Evolutionary conservation across 2,113 vertebrate genomes (phyloP), one percentile per base, ranked within the genome.

Genomic region (Prolemur simus): DNA sequence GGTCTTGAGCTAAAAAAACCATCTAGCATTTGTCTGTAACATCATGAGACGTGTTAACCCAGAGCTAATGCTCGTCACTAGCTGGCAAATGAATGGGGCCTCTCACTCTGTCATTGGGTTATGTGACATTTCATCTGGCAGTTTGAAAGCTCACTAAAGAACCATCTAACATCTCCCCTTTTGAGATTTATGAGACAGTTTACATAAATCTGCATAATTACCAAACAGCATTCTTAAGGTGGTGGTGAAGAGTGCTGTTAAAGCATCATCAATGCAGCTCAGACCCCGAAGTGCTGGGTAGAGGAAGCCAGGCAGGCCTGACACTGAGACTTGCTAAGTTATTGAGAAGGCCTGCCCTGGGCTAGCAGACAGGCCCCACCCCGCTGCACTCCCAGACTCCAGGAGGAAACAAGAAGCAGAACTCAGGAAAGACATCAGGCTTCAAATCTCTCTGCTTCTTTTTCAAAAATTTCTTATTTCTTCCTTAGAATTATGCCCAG

Each of bases 181-280:
- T 88, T 73, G 6, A 37, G 52, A 90, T 81, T 56, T 82, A 54
- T 45, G 54, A 66, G 18, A 42, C 29, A 37, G 32, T 63, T 88
- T 91, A 52, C 64, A 96, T 54, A 88, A 94, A 76, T 85, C 54
- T 86, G 63, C 23, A 37, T 90, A 82, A 93, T 82, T 87, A 34
- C 58, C 68, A 73, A 47, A 94, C 95, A 45, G 7, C 25, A 58
- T 68, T 58, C n/a, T 94, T 54, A 45, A 60, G 92, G n/a, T 37
- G 13, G 6, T 47, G 39, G 29, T 77, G n/a, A 94, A 82, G 52
- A 95, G 56, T 20, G 87, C 37, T 45, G 73, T 54, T 95, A 95
- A 45, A 58, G 18, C 60, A 86, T 34, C 42, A 91, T 34, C 27
- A 82, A 29, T 45, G 42, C 21, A 82, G 32, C 37, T 86, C 86